Conservation (phyloP, 1,140 invertebrate species). For the Patella vulgata region DNA sequence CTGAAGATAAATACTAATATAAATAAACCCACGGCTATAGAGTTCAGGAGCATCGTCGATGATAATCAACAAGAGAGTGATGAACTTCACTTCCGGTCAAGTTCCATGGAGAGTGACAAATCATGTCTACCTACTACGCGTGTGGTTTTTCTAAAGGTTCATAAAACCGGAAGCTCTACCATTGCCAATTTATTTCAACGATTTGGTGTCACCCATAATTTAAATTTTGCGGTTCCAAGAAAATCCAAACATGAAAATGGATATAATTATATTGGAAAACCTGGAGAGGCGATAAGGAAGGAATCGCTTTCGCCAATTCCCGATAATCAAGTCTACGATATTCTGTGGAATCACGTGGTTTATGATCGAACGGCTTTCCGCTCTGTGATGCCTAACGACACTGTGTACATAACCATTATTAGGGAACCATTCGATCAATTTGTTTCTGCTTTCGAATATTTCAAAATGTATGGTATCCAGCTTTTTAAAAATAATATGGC, state of each 20-base stretch:
- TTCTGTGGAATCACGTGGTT: slow-evolving; percentile 45
- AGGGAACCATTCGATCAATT: slow-evolving; percentile 41
- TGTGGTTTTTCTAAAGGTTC: slow-evolving; percentile 36
- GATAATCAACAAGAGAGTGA: too few relatives aligned
- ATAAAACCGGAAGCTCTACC: slow-evolving; percentile 49
- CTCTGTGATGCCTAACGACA: slow-evolving; percentile 25
- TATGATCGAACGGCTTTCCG: slow-evolving; percentile 34
- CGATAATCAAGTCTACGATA: slow-evolving; percentile 22
- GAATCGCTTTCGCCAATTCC: slow-evolving; percentile 13
- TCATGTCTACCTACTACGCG: slow-evolving; percentile 6
- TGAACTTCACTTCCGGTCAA: too few relatives aligned
- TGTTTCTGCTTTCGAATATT: slow-evolving; percentile 41
- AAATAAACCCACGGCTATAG: too few relatives aligned
- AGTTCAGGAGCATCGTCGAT: too few relatives aligned
- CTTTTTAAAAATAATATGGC: slow-evolving; percentile 12
- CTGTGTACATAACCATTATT: slow-evolving; percentile 40
- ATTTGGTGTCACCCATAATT: slow-evolving; percentile 31
- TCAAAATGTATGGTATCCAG: slow-evolving; percentile 5
- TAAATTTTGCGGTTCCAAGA: slow-evolving; percentile 42
- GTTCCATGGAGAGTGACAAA: too few relatives aligned
- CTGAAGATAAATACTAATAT: too few relatives aligned
- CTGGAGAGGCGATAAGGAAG: slow-evolving; percentile 19
- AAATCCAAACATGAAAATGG: slow-evolving; percentile 21
- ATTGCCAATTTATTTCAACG: slow-evolving; percentile 42
- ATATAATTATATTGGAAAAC: slow-evolving; percentile 41